A percentile compares a stretch with the other conserved stretches of the same genome.
Conservation (phyloP, 2,113 vertebrate genomes). For the Astur gentilis region DNA sequence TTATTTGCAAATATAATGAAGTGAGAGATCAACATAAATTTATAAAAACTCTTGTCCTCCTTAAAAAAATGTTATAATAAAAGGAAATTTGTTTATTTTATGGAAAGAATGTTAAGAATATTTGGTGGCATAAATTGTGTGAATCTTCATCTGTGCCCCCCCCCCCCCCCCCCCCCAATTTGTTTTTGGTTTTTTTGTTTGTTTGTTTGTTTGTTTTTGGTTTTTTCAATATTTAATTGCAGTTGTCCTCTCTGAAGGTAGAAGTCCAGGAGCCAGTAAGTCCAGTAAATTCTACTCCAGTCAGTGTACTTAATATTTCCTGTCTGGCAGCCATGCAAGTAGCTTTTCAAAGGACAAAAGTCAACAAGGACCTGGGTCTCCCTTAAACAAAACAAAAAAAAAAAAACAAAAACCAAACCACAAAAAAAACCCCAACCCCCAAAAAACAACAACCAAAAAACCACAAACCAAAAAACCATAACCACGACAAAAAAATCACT, state of each 20-base stretch:
- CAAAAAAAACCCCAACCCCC: not conserved
- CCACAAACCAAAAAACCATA: too few species aligned
- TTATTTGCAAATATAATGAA: not conserved
- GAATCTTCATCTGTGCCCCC: not conserved
- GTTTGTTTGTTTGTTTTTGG: too few species aligned
- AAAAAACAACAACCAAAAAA: not conserved
- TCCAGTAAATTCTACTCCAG: not conserved
- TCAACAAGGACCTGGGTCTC: not conserved
- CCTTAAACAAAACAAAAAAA: not conserved
- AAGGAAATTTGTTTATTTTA: not conserved
- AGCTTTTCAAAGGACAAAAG: not conserved
- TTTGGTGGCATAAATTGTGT: not conserved
- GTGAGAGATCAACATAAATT: not conserved
- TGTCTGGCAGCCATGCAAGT: not conserved
- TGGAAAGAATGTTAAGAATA: not conserved
- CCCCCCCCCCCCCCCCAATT: too few species aligned
- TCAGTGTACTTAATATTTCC: not conserved
- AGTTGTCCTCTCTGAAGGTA: not conserved
- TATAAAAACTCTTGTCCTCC: not conserved
- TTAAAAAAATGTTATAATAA: not conserved
- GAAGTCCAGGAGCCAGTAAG: not conserved
- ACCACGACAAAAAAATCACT: accelerated
- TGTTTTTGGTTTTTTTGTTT: too few species aligned
- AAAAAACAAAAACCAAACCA: too few species aligned
- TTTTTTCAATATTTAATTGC: not conserved